Base-by-base conservation (phyloP, 2,113 vertebrate genomes). In the Bubo scandiacus region DNA sequence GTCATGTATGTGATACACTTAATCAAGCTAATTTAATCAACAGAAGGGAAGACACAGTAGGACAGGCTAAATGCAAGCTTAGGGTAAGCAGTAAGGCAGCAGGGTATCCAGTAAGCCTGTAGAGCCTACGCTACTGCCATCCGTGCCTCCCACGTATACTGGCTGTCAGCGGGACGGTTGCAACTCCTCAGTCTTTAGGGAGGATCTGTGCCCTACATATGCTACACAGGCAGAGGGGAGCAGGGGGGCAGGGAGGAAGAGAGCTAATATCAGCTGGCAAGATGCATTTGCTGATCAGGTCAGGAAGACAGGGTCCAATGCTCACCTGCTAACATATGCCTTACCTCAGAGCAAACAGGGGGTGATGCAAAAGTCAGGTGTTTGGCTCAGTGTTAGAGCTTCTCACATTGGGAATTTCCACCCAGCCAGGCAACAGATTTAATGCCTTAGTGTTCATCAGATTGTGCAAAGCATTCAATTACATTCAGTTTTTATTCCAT, bases 11-110 rank as follows among this genome's bases (percentile, higher is more conserved):
- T 77, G 38, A 51, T 88, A 36, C 71, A 51, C 80, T 92, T 93
- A 83, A 89, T 92, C 68, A 84, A 93, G 54, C 20, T 94, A 85
- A 95, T 92, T 93, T 92, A 94, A 96, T 94, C 78, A 85, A 22
- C 81, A 82, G 52, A 82, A 88, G 49, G 17, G 45, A 88, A 93
- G 79, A 80, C 63, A 87, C 17, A 70, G 57, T 25, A 81, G n/a
- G 80, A 66, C 7, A 63, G 25, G 29, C 32, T 81, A 54, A 54
- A 42, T 19, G 27, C 34, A 73, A 57, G 49, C 12, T 75, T 43
- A 57, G 74, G 57, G 49, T 13, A 42, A 84, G 70, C 74, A 59
- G 30, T 22, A 65, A 40, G 47, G 29, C 59, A 57, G 40, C 29
- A 49, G 57, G 32, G n/a, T 66, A 68, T 10, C 29, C 49, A 58